A percentile compares a stretch with the other conserved stretches of the same genome.
Conservation (phyloP, 2,797 vertebrate genomes). For the Leptodactylus fallax region DNA sequence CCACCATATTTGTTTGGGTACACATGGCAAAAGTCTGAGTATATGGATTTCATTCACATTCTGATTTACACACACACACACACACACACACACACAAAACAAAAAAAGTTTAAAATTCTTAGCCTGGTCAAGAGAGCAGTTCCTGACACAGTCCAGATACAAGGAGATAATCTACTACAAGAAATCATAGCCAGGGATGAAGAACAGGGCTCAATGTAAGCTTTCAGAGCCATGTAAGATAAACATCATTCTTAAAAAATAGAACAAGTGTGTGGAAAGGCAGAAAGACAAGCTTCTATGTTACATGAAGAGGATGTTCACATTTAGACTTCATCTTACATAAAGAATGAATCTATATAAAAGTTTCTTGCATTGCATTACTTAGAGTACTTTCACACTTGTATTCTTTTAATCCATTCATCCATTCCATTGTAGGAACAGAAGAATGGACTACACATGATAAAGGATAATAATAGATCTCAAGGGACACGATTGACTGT, state of each 20-base stretch:
- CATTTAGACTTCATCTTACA: background rate
- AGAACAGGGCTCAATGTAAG: background rate
- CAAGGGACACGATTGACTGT: no score
- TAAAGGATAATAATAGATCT: no score
- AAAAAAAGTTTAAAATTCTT: no score
- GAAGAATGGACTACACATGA: no score
- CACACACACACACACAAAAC: no score
- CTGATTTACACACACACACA: no score
- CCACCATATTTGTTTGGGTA: no score
- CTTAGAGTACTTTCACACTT: no score
- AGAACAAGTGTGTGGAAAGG: background rate
- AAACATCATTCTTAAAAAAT: background rate
- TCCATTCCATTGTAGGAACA: no score
- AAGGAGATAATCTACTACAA: constrained; percentile 8
- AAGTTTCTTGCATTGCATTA: no score
- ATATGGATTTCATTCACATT: background rate
- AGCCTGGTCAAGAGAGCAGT: background rate
- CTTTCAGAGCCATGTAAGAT: background rate
- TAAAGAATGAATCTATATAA: background rate
- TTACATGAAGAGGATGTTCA: background rate
- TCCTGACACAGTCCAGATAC: constrained; percentile 19
- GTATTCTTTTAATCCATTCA: no score
- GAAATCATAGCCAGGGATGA: background rate
- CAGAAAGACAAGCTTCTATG: background rate
- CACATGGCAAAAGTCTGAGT: no score